Conservation (phyloP, 2,113 vertebrate species). For the Cryptotis parvus region DNA sequence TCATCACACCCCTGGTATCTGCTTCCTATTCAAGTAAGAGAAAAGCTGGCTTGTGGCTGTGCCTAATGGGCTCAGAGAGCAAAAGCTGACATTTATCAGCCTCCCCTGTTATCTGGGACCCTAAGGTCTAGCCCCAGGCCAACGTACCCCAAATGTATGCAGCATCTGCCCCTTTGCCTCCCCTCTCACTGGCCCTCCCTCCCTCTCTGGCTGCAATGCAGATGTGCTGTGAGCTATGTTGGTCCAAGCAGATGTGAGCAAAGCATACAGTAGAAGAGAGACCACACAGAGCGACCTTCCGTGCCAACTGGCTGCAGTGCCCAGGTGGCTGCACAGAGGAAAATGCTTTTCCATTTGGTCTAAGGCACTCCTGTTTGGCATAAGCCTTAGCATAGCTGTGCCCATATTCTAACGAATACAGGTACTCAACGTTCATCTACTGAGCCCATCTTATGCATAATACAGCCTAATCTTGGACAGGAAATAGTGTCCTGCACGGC, state of each 20-base stretch:
- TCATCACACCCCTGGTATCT: background rate
- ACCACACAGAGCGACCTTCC: background rate
- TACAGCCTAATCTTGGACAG: background rate
- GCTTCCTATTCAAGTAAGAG: background rate
- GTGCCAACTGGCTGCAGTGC: background rate
- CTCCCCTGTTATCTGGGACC: background rate
- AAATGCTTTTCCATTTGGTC: background rate
- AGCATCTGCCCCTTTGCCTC: background rate
- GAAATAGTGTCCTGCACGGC: constrained; percentile 1
- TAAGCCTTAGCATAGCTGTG: background rate
- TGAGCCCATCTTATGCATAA: background rate
- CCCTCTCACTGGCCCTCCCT: background rate
- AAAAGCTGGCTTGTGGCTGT: background rate
- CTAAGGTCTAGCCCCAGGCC: background rate
- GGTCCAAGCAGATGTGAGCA: background rate
- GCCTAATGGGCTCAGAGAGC: background rate
- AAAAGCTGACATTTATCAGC: background rate
- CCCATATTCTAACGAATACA: background rate
- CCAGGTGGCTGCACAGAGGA: background rate
- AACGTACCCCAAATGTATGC: background rate
- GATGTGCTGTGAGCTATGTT: background rate
- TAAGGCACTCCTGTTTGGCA: background rate
- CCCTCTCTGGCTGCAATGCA: background rate
- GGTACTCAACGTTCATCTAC: background rate
- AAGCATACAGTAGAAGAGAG: background rate